Conservation (phyloP, 2,797 vertebrate genomes). For the Columba guinea region DNA sequence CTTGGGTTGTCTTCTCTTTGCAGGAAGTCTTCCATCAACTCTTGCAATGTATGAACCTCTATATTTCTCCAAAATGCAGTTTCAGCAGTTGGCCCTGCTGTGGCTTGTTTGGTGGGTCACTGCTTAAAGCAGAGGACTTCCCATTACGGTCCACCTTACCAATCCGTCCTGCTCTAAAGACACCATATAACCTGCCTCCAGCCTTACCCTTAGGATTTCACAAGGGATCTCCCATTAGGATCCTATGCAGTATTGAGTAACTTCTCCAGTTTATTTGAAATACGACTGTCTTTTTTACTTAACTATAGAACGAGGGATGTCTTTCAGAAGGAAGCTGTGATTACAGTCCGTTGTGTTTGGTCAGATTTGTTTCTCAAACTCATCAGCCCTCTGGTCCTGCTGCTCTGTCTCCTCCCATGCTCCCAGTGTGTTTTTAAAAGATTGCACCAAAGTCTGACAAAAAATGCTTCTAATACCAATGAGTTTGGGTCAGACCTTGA, state of each 20-base stretch:
- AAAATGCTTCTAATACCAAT: not conserved
- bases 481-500: not conserved
- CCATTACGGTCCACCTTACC: not conserved
- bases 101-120: not conserved
- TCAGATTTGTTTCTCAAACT: not conserved
- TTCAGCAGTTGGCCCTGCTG: constrained; percentile 6
- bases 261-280: not conserved
- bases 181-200: not conserved
- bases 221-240: not conserved
- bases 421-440: not conserved
- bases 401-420: not conserved
- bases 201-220: not conserved
- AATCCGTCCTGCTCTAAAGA: not conserved
- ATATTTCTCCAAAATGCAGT: not conserved
- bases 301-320: not conserved
- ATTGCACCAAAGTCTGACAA: not conserved
- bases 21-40: constrained; percentile 61
- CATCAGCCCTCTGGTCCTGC: not conserved
- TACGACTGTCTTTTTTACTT: accelerated
- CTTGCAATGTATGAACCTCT: not conserved
- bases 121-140: not conserved
- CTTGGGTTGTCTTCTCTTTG: constrained; percentile 18
- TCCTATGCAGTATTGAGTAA: not conserved
- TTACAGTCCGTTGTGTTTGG: not conserved
- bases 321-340: not conserved